Evolutionary conservation across 2,888 invertebrate genomes (phyloP).

Genomic region (Alloplasta piceator): DNA sequence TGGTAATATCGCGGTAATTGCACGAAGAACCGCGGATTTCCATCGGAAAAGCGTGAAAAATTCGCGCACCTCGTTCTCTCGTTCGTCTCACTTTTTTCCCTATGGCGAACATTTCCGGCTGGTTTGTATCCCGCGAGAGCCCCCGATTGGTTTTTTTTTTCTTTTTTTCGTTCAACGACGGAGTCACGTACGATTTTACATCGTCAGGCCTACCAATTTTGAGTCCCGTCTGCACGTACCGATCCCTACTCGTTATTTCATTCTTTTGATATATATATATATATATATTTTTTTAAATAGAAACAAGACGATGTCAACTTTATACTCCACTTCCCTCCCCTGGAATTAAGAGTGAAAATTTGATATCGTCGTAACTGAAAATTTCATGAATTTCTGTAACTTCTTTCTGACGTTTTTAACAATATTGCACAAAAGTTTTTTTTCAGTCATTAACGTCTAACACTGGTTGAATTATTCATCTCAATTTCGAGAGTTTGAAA

Average conservation of each 20-base stretch:
- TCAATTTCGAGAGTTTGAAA: not conserved
- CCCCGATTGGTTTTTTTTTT: conserved; percentile 15
- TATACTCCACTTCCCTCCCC: not conserved
- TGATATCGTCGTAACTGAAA: not conserved
- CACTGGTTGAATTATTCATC: not conserved
- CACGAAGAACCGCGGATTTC: not conserved
- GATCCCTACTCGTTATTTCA: conserved; percentile 51
- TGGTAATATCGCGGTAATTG: not conserved
- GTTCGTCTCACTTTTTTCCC: conserved; percentile 46
- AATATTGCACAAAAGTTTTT: not conserved
- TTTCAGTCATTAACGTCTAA: not conserved
- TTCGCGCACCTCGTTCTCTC: conserved; percentile 21
- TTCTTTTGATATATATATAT: conserved; percentile 34
- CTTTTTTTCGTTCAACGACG: conserved; percentile 28
- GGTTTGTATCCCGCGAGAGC: conserved; percentile 35
- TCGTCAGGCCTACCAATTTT: conserved; percentile 37
- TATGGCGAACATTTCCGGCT: conserved; percentile 38
- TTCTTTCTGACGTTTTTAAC: not conserved
- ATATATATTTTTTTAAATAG: not conserved
- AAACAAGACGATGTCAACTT: conserved; percentile 10
- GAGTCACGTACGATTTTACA: conserved; percentile 55
- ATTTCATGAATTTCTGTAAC: not conserved
- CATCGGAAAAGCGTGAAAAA: conserved; percentile 14
- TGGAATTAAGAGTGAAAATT: not conserved
- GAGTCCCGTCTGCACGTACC: conserved; percentile 47